Base-by-base conservation (phyloP, 2,797 vertebrate species). In the Trachops cirrhosus region DNA sequence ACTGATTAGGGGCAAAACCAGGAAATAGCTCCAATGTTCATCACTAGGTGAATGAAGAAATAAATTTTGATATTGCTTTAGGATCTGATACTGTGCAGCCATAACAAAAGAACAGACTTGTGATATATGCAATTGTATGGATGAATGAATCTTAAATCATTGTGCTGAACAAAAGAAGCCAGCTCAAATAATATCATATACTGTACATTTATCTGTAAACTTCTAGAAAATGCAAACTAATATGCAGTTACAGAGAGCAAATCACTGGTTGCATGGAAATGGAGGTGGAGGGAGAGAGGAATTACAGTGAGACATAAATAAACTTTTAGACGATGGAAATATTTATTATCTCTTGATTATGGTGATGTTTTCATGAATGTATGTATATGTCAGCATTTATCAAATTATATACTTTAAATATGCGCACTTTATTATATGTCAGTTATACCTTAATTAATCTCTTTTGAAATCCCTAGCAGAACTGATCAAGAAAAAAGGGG, bases 401-500 rank as follows among this genome's bases (percentile, higher is more conserved):
- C 68, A 82, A 62, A 74, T 39, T 59, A 24, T 68, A n/a, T 16
- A 52, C 48, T 75, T 90, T 59, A 54, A 64, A 16, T 68, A 22
- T 54, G 41, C 73, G 22, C 34, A 39, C 18, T 87, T 87, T 64
- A 87, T 68, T 57, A 21, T 21, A 46, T 74, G 18, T 15, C 85
- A 74, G 48, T 91, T 44, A 80, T 54, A 24, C 26, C 67, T 88
- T 74, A 39, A 34, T 57, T 75, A 84, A 54, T 48, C 83, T 91
- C 52, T 86, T 39, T 79, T 87, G 37, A 87, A 95, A 87, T 87
- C 59, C 75, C 57, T 85, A 39, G 37, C 52, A 83, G 89, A 62
- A 80, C 46, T 87, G 57, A 70, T 78, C 73, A 77, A 85, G 80
- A 64, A 80, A 62, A 85, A 48, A 50, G 21, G 39, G 10, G 6